Evolutionary conservation across 2,888 invertebrate genomes (phyloP).

Genomic region (Agonum fuliginosum): DNA sequence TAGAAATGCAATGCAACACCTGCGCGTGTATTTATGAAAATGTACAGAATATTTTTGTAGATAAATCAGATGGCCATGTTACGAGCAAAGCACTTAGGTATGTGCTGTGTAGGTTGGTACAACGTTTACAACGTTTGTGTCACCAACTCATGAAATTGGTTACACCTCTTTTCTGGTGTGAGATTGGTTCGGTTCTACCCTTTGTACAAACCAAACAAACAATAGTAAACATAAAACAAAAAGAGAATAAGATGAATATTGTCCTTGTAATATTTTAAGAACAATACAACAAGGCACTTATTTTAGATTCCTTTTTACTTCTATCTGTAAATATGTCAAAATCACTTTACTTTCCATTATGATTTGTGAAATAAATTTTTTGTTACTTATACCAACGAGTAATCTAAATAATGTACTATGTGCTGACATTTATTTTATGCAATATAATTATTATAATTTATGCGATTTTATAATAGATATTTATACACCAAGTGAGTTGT

Average conservation of each 20-base stretch:
- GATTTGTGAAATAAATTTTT: too few relatives aligned
- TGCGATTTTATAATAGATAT: too few relatives aligned
- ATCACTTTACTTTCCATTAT: too few relatives aligned
- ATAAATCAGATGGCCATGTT: conserved; percentile 48
- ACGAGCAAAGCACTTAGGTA: conserved; percentile 10
- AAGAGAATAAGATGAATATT: neutral
- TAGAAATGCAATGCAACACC: conserved; percentile 29
- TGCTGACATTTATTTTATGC: too few relatives aligned
- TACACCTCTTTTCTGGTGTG: conserved; percentile 32
- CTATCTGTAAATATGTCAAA: too few relatives aligned
- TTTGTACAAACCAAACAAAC: conserved; percentile 8
- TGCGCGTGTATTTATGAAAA: conserved; percentile 43
- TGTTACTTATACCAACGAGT: too few relatives aligned
- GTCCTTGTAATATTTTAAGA: too few relatives aligned
- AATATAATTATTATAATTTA: too few relatives aligned
- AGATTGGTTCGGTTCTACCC: conserved; percentile 12
- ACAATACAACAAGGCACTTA: too few relatives aligned
- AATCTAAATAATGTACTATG: too few relatives aligned
- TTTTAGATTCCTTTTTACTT: too few relatives aligned
- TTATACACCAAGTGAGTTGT: too few relatives aligned
- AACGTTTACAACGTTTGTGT: conserved; percentile 18
- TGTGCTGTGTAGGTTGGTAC: conserved; percentile 8
- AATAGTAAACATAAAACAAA: neutral
- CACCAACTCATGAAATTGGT: conserved; percentile 26
- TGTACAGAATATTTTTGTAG: conserved; percentile 45